phyloP scores from a whole-genome alignment of 2,888 invertebrate genomes.

The Ennomos fuscantarius region DNA sequence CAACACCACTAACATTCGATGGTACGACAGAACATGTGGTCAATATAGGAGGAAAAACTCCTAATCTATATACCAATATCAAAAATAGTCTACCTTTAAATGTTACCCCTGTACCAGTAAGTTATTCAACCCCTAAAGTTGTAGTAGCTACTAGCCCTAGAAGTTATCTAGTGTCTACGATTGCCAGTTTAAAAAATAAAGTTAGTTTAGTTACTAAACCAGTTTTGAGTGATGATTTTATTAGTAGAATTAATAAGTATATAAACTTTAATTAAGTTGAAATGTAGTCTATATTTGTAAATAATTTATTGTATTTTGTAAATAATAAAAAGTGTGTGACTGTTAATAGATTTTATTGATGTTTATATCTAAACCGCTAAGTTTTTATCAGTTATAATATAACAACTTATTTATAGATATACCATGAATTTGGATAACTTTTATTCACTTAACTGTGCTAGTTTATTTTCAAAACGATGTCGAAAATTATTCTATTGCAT shows the following conservation, averaged over 20 bases:
- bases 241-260: constrained; percentile 75
- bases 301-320: constrained; percentile 34
- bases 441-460: too few relatives aligned
- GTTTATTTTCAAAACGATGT: too few relatives aligned
- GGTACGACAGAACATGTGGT: constrained; percentile 59
- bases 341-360: neutral
- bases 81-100: constrained; percentile 45
- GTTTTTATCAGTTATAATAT: too few relatives aligned
- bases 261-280: constrained; percentile 58
- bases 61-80: constrained; percentile 63
- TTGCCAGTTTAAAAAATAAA: constrained; percentile 64
- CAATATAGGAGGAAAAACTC: constrained; percentile 54
- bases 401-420: too few relatives aligned
- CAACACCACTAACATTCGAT: constrained; percentile 46
- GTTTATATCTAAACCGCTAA: neutral
- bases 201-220: constrained; percentile 59
- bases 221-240: constrained; percentile 62
- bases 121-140: constrained; percentile 28
- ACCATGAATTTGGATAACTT: too few relatives aligned
- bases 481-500: too few relatives aligned
- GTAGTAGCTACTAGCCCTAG: constrained; percentile 50
- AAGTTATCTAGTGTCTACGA: constrained; percentile 65
- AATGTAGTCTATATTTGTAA: constrained; percentile 33
- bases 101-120: constrained; percentile 35
- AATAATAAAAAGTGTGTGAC: constrained; percentile 9